phyloP scores from a whole-genome alignment of 2,888 invertebrate species.

The Clanis bilineata region DNA sequence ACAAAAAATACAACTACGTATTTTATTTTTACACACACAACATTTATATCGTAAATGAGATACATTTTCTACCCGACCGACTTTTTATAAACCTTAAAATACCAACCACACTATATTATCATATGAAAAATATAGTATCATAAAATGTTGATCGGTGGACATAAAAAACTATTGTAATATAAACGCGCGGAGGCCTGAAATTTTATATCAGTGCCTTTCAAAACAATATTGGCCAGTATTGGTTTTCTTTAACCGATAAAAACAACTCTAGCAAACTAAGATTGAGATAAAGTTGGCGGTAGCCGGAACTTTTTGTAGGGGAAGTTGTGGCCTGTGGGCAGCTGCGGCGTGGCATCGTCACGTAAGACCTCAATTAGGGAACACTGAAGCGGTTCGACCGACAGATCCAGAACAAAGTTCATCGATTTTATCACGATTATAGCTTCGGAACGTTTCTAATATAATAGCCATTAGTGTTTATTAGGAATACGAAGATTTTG shows the following conservation, averaged over 20 bases:
- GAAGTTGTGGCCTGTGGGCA: conserved; percentile 67
- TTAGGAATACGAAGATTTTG: conserved; percentile 30
- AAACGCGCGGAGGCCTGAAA: conserved; percentile 25
- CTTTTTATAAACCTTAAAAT: background rate
- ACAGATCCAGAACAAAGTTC: conserved; percentile 69
- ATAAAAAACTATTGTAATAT: conserved; percentile 14
- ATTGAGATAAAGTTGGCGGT: conserved; percentile 75
- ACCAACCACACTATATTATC: background rate
- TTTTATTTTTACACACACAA: too few relatives aligned
- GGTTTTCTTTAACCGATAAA: conserved; percentile 58
- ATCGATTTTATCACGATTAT: conserved; percentile 71
- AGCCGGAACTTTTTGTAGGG: conserved; percentile 64
- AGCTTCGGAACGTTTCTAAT: conserved; percentile 45
- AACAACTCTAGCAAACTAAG: conserved; percentile 65
- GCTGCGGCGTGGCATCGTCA: conserved; percentile 71
- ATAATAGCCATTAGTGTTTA: conserved; percentile 35
- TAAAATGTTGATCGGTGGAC: background rate
- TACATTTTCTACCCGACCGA: background rate
- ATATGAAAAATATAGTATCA: background rate
- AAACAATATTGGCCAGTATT: conserved; percentile 55
- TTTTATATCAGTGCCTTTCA: conserved; percentile 42
- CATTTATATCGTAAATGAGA: too few relatives aligned
- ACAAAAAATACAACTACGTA: too few relatives aligned
- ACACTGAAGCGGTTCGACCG: conserved; percentile 69
- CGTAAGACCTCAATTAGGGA: conserved; percentile 81